A percentile compares a stretch with the other conserved stretches of the same genome.
phyloP scores from a whole-genome alignment of 2,113 vertebrate species.

The Colossoma macropomum region DNA sequence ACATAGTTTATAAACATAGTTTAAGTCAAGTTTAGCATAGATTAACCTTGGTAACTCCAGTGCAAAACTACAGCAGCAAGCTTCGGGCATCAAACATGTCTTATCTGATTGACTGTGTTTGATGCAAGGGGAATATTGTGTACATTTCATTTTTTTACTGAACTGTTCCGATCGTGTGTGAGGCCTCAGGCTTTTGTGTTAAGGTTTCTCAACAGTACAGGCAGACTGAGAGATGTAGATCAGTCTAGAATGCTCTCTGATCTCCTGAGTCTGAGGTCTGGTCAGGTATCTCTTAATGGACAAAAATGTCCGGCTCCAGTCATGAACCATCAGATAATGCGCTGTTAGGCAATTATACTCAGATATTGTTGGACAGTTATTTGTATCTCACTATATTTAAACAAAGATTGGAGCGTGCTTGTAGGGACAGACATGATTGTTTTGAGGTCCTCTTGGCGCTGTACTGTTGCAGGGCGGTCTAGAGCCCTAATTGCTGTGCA shows the following conservation, averaged over 20 bases:
- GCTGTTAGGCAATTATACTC: slow-evolving; percentile 28
- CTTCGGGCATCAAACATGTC: too few species aligned
- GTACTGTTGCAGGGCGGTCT: slow-evolving; percentile 30
- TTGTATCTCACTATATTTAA: slow-evolving; percentile 41
- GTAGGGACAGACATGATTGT: slow-evolving; percentile 31
- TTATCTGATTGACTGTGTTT: too few species aligned
- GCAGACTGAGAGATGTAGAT: neutral
- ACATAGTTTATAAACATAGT: too few species aligned
- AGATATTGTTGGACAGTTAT: slow-evolving; percentile 28
- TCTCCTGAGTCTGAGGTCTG: neutral
- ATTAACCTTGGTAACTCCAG: too few species aligned
- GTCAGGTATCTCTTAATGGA: neutral
- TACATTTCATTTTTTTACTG: too few species aligned
- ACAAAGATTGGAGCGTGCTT: slow-evolving; percentile 10
- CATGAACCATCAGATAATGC: slow-evolving; percentile 38
- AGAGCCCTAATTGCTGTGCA: slow-evolving; percentile 38
- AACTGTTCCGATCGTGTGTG: too few species aligned
- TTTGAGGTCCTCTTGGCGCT: slow-evolving; percentile 19
- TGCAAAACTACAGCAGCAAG: too few species aligned
- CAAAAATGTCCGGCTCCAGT: slow-evolving; percentile 13
- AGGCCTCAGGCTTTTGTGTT: neutral
- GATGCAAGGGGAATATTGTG: too few species aligned
- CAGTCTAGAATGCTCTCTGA: neutral
- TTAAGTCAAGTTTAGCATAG: too few species aligned
- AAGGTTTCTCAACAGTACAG: neutral